A percentile compares a stretch with the other conserved stretches of the same genome.
phyloP scores from a whole-genome alignment of 2,797 vertebrate genomes.

The Ciconia nigra region DNA sequence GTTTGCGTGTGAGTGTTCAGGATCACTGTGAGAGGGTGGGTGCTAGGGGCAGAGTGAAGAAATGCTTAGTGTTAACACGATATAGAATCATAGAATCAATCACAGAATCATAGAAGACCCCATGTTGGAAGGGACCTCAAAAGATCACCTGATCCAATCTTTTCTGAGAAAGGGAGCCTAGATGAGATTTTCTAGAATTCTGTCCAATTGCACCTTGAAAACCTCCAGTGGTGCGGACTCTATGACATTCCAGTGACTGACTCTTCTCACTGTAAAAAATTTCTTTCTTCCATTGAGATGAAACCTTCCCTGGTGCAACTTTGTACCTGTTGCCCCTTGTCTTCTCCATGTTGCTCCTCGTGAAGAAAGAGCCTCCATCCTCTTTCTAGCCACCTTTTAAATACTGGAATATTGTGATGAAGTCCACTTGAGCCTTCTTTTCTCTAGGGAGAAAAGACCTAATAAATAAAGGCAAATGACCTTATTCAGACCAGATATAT shows the following conservation, averaged over 20 bases:
- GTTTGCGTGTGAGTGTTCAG: neutral
- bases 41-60: neutral
- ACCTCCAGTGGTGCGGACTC: no score
- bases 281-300: neutral
- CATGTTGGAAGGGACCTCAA: neutral
- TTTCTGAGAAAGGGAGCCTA: neutral
- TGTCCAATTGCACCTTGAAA: neutral
- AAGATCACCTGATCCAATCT: neutral
- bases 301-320: neutral
- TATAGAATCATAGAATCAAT: neutral
- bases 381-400: neutral
- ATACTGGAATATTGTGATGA: neutral
- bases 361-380: neutral
- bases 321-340: neutral
- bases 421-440: neutral
- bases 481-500: neutral
- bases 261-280: neutral
- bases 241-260: neutral
- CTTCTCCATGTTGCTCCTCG: neutral
- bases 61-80: neutral
- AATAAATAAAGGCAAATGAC: neutral
- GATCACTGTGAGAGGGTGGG: neutral
- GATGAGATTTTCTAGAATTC: neutral
- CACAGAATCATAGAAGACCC: neutral
- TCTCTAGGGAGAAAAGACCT: neutral